Percentiles rank a stretch among this genome's conserved stretches.
These are phyloP conservation scores for Ceuthmochares aereus DNA, from an alignment of 2,113 vertebrate genomes.

Conservation along the genomic window DNA sequence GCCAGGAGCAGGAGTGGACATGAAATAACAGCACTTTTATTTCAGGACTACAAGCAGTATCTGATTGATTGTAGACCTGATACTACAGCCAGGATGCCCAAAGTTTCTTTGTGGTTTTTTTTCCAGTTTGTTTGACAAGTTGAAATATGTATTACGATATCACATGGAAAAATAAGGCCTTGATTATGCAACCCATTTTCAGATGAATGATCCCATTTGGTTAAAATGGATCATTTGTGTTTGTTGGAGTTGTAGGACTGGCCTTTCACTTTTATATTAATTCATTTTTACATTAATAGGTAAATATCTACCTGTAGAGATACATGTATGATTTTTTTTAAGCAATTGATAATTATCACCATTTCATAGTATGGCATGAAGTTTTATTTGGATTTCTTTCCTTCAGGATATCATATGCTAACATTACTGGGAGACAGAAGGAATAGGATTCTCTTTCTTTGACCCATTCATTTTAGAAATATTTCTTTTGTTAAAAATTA, in stretches of 20 bases:
- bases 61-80: not conserved
- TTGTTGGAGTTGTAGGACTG: not conserved
- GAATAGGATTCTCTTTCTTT: conserved; percentile 17
- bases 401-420: not conserved
- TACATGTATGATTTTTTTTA: not conserved
- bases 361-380: not conserved
- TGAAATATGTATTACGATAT: not conserved
- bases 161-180: not conserved
- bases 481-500: not conserved
- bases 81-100: not conserved
- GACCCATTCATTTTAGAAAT: not conserved
- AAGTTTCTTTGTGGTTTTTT: not conserved
- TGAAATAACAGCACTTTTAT: not conserved
- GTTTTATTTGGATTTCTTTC: not conserved
- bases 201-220: not conserved
- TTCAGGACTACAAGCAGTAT: not conserved
- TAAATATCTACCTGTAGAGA: not conserved
- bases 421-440: not conserved
- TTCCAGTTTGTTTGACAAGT: not conserved
- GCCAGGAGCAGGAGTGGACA: not conserved
- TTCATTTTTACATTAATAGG: not conserved
- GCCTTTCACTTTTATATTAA: not conserved
- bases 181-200: not conserved
- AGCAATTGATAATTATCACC: not conserved
- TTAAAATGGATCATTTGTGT: not conserved